phyloP scores from a whole-genome alignment of 2,888 invertebrate genomes.

The Sphecodes monilicornis region DNA sequence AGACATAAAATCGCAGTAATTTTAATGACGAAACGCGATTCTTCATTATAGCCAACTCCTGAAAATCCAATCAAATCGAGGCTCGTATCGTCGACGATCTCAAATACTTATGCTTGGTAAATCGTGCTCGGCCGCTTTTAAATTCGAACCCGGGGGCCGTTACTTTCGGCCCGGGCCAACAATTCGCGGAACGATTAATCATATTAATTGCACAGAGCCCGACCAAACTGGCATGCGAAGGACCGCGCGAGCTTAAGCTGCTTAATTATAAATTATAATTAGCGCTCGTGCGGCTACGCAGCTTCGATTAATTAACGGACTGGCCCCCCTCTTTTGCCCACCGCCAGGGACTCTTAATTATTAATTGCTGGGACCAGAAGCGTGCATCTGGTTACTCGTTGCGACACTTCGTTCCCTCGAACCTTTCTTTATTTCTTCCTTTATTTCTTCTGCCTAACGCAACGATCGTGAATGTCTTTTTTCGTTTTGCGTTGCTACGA shows the following conservation, averaged over 20 bases:
- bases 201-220: constrained; percentile 79
- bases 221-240: constrained; percentile 52
- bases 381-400: constrained; percentile 76
- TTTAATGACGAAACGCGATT: constrained; percentile 6
- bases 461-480: constrained; percentile 10
- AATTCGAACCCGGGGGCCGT: constrained; percentile 58
- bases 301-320: constrained; percentile 81
- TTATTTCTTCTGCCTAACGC: constrained; percentile 4
- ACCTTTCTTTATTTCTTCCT: constrained; percentile 31
- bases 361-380: constrained; percentile 77
- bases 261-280: constrained; percentile 84
- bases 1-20: constrained; percentile 8
- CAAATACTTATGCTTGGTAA: constrained; percentile 29
- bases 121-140: constrained; percentile 61
- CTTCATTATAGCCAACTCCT: neutral
- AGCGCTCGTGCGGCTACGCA: constrained; percentile 77
- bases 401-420: constrained; percentile 70
- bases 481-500: neutral
- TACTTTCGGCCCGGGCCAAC: constrained; percentile 63
- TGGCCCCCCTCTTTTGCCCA: constrained; percentile 48
- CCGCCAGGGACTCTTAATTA: constrained; percentile 80
- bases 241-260: constrained; percentile 75
- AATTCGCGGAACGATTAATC: constrained; percentile 82
- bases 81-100: constrained; percentile 21
- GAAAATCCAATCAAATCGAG: constrained; percentile 18